A percentile compares a stretch with the other conserved stretches of the same genome.
Conservation (phyloP, 2,113 vertebrate species). For the Epinephelus cyanopodus region DNA sequence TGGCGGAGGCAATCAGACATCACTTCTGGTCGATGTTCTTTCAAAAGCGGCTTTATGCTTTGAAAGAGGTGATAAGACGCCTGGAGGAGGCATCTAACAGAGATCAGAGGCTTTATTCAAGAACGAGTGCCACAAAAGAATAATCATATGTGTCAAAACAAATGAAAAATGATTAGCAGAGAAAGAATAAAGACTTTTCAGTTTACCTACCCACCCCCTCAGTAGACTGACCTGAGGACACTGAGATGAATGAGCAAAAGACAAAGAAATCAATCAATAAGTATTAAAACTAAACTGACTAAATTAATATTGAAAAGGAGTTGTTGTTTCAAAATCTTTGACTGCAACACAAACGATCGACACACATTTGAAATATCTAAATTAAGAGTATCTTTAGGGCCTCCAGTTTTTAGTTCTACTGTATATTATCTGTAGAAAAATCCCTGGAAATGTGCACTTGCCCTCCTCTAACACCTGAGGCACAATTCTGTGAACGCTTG, state of each 20-base stretch:
- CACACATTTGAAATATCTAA: background rate
- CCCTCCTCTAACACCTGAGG: background rate
- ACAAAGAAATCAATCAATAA: conserved; percentile 1
- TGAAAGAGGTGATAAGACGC: background rate
- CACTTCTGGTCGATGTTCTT: background rate
- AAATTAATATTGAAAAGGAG: background rate
- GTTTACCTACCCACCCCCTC: background rate
- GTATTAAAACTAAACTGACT: background rate
- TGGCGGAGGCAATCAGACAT: background rate
- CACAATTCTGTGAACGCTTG: background rate
- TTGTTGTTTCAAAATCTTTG: background rate
- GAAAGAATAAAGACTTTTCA: background rate
- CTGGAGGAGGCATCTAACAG: background rate
- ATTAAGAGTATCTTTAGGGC: background rate
- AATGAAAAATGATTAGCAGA: conserved; percentile 17
- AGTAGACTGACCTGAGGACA: background rate
- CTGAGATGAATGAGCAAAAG: background rate
- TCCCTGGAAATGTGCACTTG: background rate
- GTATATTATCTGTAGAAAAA: background rate
- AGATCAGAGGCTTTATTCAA: conserved; percentile 10
- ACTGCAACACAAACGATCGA: background rate
- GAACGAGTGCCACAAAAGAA: background rate
- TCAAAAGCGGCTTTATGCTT: conserved; percentile 13
- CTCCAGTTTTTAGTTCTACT: background rate
- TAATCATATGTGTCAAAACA: background rate